Base-by-base conservation (phyloP, 1,140 invertebrate species). In the Drosophila seguyi region DNA sequence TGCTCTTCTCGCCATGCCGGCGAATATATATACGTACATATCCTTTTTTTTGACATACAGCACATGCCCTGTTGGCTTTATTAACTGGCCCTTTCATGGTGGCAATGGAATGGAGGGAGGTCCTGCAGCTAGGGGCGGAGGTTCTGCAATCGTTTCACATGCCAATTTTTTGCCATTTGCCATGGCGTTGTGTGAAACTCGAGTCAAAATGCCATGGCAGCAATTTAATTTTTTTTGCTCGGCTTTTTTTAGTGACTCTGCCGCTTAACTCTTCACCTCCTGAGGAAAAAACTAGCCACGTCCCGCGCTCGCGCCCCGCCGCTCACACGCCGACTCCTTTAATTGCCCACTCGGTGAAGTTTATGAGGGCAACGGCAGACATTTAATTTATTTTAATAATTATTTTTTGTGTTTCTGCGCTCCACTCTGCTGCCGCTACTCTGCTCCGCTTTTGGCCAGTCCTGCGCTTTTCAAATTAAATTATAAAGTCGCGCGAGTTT, bases 331-430 rank as follows among this genome's bases (percentile, higher is more conserved):
- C 14, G 52, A 22, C 41, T 57, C 68, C 66, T 87, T 84, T 87
- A 87, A 87, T 87, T 87, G 84, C 72, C 84, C 67, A 79, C 80
- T 84, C 76, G 80, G 55, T 76, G 74, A 67, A 81, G 76, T 81
- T 87, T 90, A 87, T 87, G 80, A 77, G 84, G 80, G 84, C 84
- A 79, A 48, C 84, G 67, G 61, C 84, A 88, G 83, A 83, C 83
- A 88, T 88, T 90, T 90, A 88, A 88, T 88, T 88, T 85, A 88
- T 88, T 88, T 90, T 88, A 81, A 88, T 88, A 88, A 88, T 90
- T 66, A 63, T 74, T 66, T 90, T 78, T 69, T 87, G 73, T 76
- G 45, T 79, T 53, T 67, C 48, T 72, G 22, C 10, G 3, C 60
- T 68, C 22, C 56, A 22, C 31, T 39, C 42, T 39, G 29, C 27